Percentiles rank a stretch among this genome's conserved stretches.
phyloP scores from a whole-genome alignment of 2,888 invertebrate species.

The Papilio demoleus region DNA sequence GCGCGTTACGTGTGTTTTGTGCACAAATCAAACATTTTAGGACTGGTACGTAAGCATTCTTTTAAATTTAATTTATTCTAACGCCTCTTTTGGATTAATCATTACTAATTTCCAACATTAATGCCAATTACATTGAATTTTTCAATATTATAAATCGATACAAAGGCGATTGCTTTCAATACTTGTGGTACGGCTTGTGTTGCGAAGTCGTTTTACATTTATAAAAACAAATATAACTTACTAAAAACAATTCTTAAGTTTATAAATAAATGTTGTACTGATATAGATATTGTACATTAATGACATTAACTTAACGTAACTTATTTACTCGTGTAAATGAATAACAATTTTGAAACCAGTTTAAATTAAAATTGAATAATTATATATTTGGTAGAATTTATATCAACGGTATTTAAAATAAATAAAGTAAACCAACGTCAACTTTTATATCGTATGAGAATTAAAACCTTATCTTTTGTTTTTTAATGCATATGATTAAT shows the following conservation, averaged over 20 bases:
- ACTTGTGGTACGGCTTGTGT: constrained; percentile 29
- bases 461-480: not conserved
- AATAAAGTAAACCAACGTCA: not conserved
- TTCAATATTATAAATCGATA: constrained; percentile 25
- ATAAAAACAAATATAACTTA: constrained; percentile 27
- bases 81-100: not conserved
- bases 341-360: not conserved
- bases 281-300: not conserved
- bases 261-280: not conserved
- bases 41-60: constrained; percentile 63
- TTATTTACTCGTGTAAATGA: not conserved
- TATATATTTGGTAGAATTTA: not conserved
- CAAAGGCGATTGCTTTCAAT: constrained; percentile 35
- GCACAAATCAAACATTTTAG: constrained; percentile 47
- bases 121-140: not conserved
- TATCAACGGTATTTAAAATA: not conserved
- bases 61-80: constrained; percentile 30
- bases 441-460: not conserved
- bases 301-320: not conserved
- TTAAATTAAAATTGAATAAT: constrained; percentile 14
- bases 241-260: constrained; percentile 12
- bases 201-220: constrained; percentile 28
- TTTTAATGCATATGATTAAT: not conserved
- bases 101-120: constrained; percentile 4
- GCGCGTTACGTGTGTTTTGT: constrained; percentile 66